Base-by-base conservation (phyloP, 2,797 vertebrate genomes). In the Dipus sagitta region DNA sequence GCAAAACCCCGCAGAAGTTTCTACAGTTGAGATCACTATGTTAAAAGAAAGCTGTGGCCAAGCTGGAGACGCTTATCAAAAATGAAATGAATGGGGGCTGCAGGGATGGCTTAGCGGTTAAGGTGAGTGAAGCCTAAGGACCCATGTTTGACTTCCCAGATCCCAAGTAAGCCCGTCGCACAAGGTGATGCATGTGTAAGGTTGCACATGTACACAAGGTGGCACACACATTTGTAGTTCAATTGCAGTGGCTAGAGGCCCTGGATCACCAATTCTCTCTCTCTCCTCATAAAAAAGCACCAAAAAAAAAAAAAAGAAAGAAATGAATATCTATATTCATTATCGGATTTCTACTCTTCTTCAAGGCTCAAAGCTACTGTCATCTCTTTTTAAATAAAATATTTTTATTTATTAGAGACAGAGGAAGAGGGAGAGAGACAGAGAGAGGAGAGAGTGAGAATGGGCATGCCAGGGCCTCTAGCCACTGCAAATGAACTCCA, bases 21-120 rank as follows among this genome's bases (percentile, higher is more conserved):
- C 38, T n/a, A 9, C 14, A 86, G 18, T n/a, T 9, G 0, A 38
- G 23, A n/a, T 68, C 52, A 60, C 60, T 58, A 42, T 60, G 28
- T 74, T 70, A 60, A 80, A 87, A 64, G 38, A 91, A 91, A 93
- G n/a, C 10, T 75, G 70, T 84, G 6, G 47, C 54, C 34, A 88
- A 80, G 20, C 58, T 88, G 34, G 65, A 72, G 11, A 81, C 8
- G 62, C n/a, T 71, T 58, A 52, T 12, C n/a, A 68, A 47, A 47
- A 47, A 47, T 47, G 47, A 47, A 47, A 47, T 47, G 47, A 10
- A 74, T 5, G 76, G 24, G 28, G 47, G 30, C 14, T 18, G 8
- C 17, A 18, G n/a, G 47, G 34, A 74, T 68, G 26, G 28, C 28
- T 68, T 28, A n/a, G 65, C 4, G 10, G 65, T 28, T n/a, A 28